Conservation (phyloP, 2,888 invertebrate species). For the Polydrusus cervinus region DNA sequence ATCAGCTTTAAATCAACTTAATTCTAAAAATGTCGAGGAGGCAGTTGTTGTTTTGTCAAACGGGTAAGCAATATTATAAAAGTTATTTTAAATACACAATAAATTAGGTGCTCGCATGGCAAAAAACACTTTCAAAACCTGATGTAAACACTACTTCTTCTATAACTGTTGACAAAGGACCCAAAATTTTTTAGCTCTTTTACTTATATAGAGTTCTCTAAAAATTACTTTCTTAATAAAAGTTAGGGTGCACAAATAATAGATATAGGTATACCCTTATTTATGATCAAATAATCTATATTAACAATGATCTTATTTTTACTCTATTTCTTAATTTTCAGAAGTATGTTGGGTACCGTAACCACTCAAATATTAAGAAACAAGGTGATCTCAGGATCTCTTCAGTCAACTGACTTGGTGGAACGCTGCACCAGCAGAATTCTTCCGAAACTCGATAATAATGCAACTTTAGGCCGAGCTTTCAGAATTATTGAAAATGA, state of each 20-base stretch:
- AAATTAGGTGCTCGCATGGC: too few relatives aligned
- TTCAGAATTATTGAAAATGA: slow-evolving; percentile 87
- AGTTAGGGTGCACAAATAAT: too few relatives aligned
- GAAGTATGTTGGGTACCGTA: slow-evolving; percentile 78
- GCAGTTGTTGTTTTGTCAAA: slow-evolving; percentile 38
- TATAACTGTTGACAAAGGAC: too few relatives aligned
- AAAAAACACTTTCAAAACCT: background rate
- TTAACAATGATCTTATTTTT: too few relatives aligned
- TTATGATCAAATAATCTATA: too few relatives aligned
- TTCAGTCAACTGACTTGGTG: slow-evolving; percentile 76
- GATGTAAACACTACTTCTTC: too few relatives aligned
- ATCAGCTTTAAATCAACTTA: slow-evolving; percentile 81
- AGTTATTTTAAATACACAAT: too few relatives aligned
- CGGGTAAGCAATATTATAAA: slow-evolving; percentile 30
- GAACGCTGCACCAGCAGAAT: slow-evolving; percentile 80
- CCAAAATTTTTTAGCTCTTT: too few relatives aligned
- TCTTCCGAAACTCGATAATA: slow-evolving; percentile 79
- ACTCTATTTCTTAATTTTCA: slow-evolving; percentile 63
- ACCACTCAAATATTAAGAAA: slow-evolving; percentile 81
- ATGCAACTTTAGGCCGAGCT: slow-evolving; percentile 81
- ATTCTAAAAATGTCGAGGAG: slow-evolving; percentile 65
- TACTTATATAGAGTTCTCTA: too few relatives aligned
- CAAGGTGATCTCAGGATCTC: slow-evolving; percentile 77
- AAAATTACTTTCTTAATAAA: too few relatives aligned
- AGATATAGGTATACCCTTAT: too few relatives aligned